A percentile compares a stretch with the other conserved stretches of the same genome.
Evolutionary conservation across 2,797 vertebrate species (phyloP).

Genomic region (Sebastolobus alascanus): DNA sequence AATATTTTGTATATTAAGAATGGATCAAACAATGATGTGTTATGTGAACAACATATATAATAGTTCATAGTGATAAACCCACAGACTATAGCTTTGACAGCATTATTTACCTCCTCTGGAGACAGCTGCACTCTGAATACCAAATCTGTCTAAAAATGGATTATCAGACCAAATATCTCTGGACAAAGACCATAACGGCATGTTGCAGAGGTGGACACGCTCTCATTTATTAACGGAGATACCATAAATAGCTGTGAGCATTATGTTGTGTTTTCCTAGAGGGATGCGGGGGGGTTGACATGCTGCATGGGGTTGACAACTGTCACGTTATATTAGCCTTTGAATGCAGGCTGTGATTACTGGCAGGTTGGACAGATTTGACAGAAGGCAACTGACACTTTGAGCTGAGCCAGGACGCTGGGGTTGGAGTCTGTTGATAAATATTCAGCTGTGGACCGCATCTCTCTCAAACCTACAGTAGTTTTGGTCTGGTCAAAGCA

Average conservation of each 20-base stretch:
- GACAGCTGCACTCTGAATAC: conserved; percentile 3
- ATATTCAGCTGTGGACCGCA: conserved; percentile 54
- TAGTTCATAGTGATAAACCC: background rate
- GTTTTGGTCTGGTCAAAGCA: conserved; percentile 31
- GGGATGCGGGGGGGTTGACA: conserved; percentile 48
- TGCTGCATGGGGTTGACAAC: conserved; percentile 66
- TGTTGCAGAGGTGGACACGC: background rate
- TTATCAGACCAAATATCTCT: conserved; percentile 6
- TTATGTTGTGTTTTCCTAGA: conserved; percentile 46
- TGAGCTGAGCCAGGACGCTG: conserved; percentile 46
- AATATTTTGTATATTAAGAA: background rate
- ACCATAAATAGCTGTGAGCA: conserved; percentile 57
- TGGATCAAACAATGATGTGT: background rate
- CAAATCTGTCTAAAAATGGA: background rate
- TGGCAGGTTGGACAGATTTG: conserved; percentile 71
- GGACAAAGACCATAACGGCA: conserved; percentile 20
- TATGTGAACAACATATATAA: no score
- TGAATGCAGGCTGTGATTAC: conserved; percentile 56
- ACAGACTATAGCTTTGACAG: background rate
- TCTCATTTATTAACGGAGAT: conserved; percentile 8
- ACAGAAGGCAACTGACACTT: conserved; percentile 74
- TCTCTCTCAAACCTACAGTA: conserved; percentile 24
- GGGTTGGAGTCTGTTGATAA: conserved; percentile 66
- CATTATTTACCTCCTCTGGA: background rate
- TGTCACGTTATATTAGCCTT: conserved; percentile 70